Percentiles rank a stretch among this genome's conserved stretches.
Conservation (phyloP, 2,113 vertebrate genomes). For the Crotalus viridis region DNA sequence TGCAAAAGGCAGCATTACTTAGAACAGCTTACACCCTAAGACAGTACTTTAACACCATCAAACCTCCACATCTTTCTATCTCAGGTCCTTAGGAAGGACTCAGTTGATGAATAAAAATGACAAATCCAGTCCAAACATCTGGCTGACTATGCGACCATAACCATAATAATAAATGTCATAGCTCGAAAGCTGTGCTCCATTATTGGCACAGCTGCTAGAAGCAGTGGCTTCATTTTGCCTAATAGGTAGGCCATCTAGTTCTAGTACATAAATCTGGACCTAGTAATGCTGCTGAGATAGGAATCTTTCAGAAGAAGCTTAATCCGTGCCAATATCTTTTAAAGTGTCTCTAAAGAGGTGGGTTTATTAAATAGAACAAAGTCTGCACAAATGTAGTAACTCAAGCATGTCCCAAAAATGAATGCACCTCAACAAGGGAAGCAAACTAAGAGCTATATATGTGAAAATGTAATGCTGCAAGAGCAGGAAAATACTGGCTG, state of each 20-base stretch:
- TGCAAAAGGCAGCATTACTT: no score
- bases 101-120: no score
- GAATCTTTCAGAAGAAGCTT: neutral
- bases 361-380: neutral
- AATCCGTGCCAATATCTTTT: neutral
- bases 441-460: neutral
- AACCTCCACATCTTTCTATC: no score
- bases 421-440: neutral
- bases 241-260: neutral
- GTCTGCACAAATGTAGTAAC: neutral
- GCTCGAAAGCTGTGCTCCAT: neutral
- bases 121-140: no score
- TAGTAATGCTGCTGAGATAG: neutral
- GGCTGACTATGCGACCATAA: neutral
- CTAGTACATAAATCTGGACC: neutral
- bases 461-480: conserved; percentile 23
- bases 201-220: neutral
- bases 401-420: no score
- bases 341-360: neutral
- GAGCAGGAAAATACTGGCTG: conserved; percentile 17
- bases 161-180: neutral
- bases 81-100: no score
- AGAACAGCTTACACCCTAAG: no score
- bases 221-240: neutral
- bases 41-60: no score